Percentiles rank a stretch among this genome's conserved stretches.
Evolutionary conservation across 1,140 invertebrate genomes (phyloP).

Genomic region (Cyrtorhinus lividipennis): DNA sequence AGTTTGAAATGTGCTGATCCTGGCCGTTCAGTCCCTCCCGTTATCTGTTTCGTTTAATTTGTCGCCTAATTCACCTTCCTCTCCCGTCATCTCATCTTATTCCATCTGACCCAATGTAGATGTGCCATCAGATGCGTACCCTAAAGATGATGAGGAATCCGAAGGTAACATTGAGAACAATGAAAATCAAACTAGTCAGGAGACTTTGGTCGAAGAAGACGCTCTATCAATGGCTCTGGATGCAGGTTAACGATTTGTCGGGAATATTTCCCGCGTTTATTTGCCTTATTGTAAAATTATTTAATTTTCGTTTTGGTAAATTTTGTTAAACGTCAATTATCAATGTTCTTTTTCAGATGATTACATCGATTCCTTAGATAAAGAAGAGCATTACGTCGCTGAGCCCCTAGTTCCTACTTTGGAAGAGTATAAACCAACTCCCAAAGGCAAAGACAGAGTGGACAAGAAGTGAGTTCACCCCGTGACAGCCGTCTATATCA

Average conservation of each 20-base stretch:
- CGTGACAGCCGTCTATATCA: too few relatives aligned
- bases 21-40: too few relatives aligned
- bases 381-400: not conserved
- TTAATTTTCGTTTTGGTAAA: too few relatives aligned
- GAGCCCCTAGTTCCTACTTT: not conserved
- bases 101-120: too few relatives aligned
- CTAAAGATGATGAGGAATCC: not conserved
- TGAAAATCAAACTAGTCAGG: conserved; percentile 3
- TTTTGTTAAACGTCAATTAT: too few relatives aligned
- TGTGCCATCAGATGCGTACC: not conserved
- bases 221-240: not conserved
- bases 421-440: not conserved
- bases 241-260: not conserved
- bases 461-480: not conserved
- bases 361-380: not conserved
- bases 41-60: too few relatives aligned
- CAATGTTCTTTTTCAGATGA: not conserved
- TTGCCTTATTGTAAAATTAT: too few relatives aligned
- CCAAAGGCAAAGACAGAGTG: not conserved
- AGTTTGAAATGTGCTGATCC: too few relatives aligned
- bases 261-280: too few relatives aligned
- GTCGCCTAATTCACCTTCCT: too few relatives aligned
- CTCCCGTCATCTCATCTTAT: too few relatives aligned
- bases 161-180: too few relatives aligned
- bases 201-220: not conserved